These are phyloP conservation scores for Athetis lepigone DNA, from an alignment of 2,888 invertebrate genomes.

Conservation along the genomic window DNA sequence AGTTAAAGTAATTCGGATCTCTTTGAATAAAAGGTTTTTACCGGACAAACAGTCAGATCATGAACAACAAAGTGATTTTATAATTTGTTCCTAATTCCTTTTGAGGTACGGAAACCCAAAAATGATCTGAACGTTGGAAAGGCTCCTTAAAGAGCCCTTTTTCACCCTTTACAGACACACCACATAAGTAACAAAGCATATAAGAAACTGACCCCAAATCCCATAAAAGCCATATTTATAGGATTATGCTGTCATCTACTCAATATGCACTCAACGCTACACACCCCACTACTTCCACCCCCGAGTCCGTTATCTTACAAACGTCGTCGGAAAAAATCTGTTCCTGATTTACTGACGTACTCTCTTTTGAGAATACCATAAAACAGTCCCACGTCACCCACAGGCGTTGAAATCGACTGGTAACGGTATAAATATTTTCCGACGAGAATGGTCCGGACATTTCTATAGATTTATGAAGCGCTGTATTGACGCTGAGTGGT, in stretches of 20 bases:
- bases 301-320: slow-evolving; percentile 63
- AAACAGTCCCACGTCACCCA: slow-evolving; percentile 85
- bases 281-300: slow-evolving; percentile 54
- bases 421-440: slow-evolving; percentile 83
- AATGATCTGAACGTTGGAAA: too few species aligned
- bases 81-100: too few species aligned
- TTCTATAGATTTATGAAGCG: slow-evolving; percentile 64
- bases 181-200: too few species aligned
- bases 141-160: too few species aligned
- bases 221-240: slow-evolving; percentile 3
- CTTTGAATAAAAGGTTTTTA: too few species aligned
- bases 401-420: slow-evolving; percentile 80
- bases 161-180: background rate
- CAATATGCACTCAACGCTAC: slow-evolving; percentile 31
- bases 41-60: too few species aligned
- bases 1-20: too few species aligned
- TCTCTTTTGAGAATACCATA: slow-evolving; percentile 82
- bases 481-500: slow-evolving; percentile 57
- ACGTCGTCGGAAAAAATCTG: slow-evolving; percentile 76
- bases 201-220: background rate
- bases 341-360: slow-evolving; percentile 81
- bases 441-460: slow-evolving; percentile 59
- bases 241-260: slow-evolving; percentile 19
- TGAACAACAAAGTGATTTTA: too few species aligned
- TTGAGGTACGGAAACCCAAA: too few species aligned